phyloP scores from a whole-genome alignment of 2,113 vertebrate genomes.

The Uria aalge region DNA sequence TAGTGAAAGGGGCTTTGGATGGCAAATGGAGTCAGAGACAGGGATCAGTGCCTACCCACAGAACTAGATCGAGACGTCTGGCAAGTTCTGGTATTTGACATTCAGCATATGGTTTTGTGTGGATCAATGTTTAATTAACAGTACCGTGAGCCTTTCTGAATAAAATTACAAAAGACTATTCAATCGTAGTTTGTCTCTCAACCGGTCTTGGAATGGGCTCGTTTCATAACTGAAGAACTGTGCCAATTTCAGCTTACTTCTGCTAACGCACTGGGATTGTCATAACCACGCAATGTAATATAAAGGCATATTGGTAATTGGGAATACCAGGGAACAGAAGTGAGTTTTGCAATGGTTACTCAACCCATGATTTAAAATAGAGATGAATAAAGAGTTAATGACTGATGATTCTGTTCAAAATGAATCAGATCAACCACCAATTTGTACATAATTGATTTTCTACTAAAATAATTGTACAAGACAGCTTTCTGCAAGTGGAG shows the following conservation, averaged over 20 bases:
- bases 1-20: not conserved
- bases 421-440: constrained; percentile 26
- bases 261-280: not conserved
- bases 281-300: constrained; percentile 13
- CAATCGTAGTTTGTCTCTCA: not conserved
- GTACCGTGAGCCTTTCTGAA: not conserved
- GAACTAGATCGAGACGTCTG: not conserved
- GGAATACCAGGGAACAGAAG: not conserved
- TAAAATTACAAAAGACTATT: constrained; percentile 3
- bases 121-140: not conserved
- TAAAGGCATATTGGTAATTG: constrained; percentile 36
- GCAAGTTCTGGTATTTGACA: not conserved
- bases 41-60: not conserved
- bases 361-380: constrained; percentile 41
- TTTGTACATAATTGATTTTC: constrained; percentile 39
- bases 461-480: constrained; percentile 51
- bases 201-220: not conserved
- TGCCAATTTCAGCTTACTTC: constrained; percentile 12
- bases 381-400: constrained; percentile 38
- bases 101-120: not conserved
- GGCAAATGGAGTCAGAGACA: not conserved
- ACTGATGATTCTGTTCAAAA: constrained; percentile 56
- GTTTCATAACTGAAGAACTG: constrained; percentile 24
- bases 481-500: constrained; percentile 20
- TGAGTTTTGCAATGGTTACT: constrained; percentile 23